Conservation (phyloP, 2,797 vertebrate species). For the Sebastes matsubarae region DNA sequence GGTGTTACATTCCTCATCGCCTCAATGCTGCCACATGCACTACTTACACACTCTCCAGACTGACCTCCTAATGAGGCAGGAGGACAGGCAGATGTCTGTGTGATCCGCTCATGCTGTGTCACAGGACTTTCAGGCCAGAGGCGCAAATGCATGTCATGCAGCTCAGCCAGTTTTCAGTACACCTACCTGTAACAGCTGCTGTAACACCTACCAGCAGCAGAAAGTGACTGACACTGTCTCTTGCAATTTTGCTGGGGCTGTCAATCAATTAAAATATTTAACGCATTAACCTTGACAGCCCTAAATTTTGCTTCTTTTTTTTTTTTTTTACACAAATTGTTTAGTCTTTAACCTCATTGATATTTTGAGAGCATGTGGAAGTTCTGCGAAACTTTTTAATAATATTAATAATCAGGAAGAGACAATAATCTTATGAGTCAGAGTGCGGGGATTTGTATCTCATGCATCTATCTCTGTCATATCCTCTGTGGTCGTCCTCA, state of each 20-base stretch:
- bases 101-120: slow-evolving; percentile 30
- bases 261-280: too few relatives aligned
- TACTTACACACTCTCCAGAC: slow-evolving; percentile 45
- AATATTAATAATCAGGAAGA: background rate
- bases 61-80: slow-evolving; percentile 44
- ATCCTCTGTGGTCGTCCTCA: background rate
- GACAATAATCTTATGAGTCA: background rate
- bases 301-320: background rate
- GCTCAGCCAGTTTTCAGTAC: background rate
- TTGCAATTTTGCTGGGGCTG: too few relatives aligned
- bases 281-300: too few relatives aligned
- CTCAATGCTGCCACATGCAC: slow-evolving; percentile 26
- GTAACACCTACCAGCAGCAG: background rate
- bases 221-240: background rate
- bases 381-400: background rate
- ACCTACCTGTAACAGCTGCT: background rate
- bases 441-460: background rate
- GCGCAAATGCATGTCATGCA: background rate
- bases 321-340: background rate
- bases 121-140: slow-evolving; percentile 3
- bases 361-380: background rate
- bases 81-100: slow-evolving; percentile 42
- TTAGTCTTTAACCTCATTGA: background rate
- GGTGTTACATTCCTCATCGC: slow-evolving; percentile 47
- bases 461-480: background rate